Evolutionary conservation across 2,888 invertebrate genomes (phyloP).

Genomic region (Polydesmus complanatus): DNA sequence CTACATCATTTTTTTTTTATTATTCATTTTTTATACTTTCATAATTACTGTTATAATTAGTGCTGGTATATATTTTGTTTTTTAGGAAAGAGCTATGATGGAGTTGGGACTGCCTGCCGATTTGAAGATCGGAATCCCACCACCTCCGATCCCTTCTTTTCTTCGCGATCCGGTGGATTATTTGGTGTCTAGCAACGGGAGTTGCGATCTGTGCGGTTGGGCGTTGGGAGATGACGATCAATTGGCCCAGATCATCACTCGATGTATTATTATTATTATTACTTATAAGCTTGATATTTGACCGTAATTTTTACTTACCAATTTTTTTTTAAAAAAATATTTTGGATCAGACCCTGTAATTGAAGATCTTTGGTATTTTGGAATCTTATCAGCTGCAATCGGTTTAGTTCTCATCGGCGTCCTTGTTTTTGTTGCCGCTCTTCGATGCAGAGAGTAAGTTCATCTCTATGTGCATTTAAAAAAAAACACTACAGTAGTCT

Average conservation of each 20-base stretch:
- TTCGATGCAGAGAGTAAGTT: constrained; percentile 6
- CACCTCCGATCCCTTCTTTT: constrained; percentile 18
- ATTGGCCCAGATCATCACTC: constrained; percentile 13
- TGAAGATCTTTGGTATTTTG: constrained; percentile 18
- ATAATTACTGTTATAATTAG: too few relatives aligned
- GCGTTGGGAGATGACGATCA: constrained; percentile 17
- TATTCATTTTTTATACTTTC: too few relatives aligned
- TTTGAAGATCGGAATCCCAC: constrained; percentile 14
- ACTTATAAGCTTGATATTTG: too few relatives aligned
- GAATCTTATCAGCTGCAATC: constrained; percentile 16
- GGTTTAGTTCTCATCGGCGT: constrained; percentile 16
- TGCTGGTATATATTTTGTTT: too few relatives aligned
- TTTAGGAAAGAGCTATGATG: too few relatives aligned
- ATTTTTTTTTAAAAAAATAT: too few relatives aligned
- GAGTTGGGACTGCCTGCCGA: constrained; percentile 18
- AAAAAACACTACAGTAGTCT: too few relatives aligned
- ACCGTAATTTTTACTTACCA: too few relatives aligned
- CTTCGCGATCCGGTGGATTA: constrained; percentile 16
- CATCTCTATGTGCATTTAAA: neutral
- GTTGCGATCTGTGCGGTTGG: constrained; percentile 18
- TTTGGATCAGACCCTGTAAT: constrained; percentile 15
- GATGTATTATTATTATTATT: too few relatives aligned
- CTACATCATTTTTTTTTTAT: too few relatives aligned
- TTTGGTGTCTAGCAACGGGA: constrained; percentile 15
- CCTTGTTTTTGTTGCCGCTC: constrained; percentile 12